Percentiles rank a stretch among this genome's conserved stretches.
Evolutionary conservation across 2,888 invertebrate species (phyloP).

Genomic region (Pseudococcus viburni): DNA sequence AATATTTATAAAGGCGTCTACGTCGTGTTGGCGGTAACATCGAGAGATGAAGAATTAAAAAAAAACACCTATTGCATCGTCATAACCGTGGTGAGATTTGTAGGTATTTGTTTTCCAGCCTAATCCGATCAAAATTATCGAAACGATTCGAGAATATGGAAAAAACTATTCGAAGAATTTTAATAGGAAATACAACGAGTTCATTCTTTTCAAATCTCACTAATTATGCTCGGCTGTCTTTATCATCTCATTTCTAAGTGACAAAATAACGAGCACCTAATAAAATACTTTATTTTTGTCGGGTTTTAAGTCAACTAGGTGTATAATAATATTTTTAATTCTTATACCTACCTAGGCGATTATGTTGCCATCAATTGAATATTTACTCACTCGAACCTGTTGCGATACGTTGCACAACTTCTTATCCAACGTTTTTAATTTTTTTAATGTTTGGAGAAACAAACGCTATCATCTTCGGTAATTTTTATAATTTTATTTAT

Average conservation of each 20-base stretch:
- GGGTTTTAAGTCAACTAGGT: not conserved
- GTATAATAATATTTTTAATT: not conserved
- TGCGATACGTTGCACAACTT: not conserved
- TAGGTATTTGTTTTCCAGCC: not conserved
- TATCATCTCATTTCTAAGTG: not conserved
- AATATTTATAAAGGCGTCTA: conserved; percentile 37
- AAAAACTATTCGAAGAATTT: not conserved
- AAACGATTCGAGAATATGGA: not conserved
- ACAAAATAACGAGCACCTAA: not conserved
- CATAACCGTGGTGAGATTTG: not conserved
- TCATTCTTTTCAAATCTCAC: not conserved
- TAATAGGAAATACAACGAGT: conserved; percentile 1
- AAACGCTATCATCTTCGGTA: not conserved
- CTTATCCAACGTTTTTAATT: not conserved
- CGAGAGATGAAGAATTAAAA: not conserved
- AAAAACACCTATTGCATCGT: not conserved
- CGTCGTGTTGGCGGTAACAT: not conserved
- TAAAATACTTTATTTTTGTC: not conserved
- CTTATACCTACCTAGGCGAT: not conserved
- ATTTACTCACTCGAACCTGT: not conserved
- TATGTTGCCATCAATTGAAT: not conserved
- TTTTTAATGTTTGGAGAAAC: not conserved
- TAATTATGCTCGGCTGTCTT: not conserved
- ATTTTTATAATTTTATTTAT: not conserved
- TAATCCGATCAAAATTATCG: not conserved